Evolutionary conservation across 2,888 invertebrate species (phyloP).

Genomic region (Cremastinae sp.): DNA sequence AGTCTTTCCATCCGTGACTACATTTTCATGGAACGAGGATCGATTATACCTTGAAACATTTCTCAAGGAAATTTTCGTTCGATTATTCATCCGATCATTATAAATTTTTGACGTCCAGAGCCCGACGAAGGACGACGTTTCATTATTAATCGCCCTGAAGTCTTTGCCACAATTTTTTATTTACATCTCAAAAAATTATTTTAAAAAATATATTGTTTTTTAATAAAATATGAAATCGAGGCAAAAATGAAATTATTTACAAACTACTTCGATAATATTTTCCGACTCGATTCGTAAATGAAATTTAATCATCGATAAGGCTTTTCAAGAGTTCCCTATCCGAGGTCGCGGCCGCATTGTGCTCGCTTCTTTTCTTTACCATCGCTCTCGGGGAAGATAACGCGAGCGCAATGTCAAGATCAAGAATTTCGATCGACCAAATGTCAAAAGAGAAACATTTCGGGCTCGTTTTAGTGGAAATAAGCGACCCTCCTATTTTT

Average conservation of each 20-base stretch:
- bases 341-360: not conserved
- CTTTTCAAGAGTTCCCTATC: slow-evolving; percentile 3
- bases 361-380: not conserved
- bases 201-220: too few species aligned
- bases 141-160: not conserved
- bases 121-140: not conserved
- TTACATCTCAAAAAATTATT: too few species aligned
- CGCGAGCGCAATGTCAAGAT: slow-evolving; percentile 38
- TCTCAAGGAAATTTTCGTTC: slow-evolving; percentile 6
- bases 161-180: too few species aligned
- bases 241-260: not conserved
- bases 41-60: slow-evolving; percentile 54
- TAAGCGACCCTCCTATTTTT: too few species aligned
- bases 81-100: not conserved
- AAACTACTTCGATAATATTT: not conserved
- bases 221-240: too few species aligned
- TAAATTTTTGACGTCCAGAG: not conserved
- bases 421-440: slow-evolving; percentile 21
- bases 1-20: slow-evolving; percentile 48
- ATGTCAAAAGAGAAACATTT: slow-evolving; percentile 21
- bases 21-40: slow-evolving; percentile 28
- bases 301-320: slow-evolving; percentile 5
- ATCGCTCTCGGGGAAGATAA: not conserved
- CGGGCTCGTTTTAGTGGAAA: not conserved
- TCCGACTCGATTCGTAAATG: not conserved